phyloP scores from a whole-genome alignment of 2,888 invertebrate genomes.

The Mellilla xanthometata region DNA sequence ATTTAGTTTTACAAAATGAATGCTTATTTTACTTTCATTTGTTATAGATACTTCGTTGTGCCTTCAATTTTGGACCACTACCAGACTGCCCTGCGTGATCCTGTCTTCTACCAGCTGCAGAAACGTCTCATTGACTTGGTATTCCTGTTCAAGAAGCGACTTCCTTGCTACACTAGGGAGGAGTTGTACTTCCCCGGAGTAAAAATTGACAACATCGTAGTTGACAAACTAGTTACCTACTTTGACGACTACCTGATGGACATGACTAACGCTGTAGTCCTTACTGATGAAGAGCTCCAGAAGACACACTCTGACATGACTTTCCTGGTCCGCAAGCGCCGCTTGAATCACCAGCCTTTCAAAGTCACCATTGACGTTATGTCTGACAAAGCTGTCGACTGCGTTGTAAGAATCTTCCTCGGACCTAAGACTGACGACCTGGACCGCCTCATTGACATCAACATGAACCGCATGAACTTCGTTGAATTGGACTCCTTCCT shows the following conservation, averaged over 20 bases:
- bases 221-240: conserved; percentile 86
- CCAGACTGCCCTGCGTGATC: conserved; percentile 87
- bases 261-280: conserved; percentile 83
- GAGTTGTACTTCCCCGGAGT: conserved; percentile 85
- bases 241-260: conserved; percentile 84
- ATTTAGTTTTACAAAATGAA: too few species aligned
- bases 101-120: conserved; percentile 87
- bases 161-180: conserved; percentile 83
- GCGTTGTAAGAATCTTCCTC: conserved; percentile 86
- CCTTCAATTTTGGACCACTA: conserved; percentile 85
- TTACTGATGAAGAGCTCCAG: conserved; percentile 71
- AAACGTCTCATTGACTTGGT: conserved; percentile 83
- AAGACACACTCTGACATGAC: conserved; percentile 72
- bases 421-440: conserved; percentile 86
- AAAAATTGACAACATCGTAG: conserved; percentile 83
- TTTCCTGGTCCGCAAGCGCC: conserved; percentile 82
- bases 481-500: conserved; percentile 85
- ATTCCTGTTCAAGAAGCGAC: conserved; percentile 82
- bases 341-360: conserved; percentile 86
- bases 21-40: conserved; percentile 34
- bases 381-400: conserved; percentile 82
- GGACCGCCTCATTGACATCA: conserved; percentile 80
- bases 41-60: conserved; percentile 76
- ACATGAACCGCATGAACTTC: conserved; percentile 83
- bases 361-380: conserved; percentile 78